These are phyloP conservation scores for Schrankia costaestrigalis DNA, from an alignment of 2,888 invertebrate genomes.

Conservation along the genomic window DNA sequence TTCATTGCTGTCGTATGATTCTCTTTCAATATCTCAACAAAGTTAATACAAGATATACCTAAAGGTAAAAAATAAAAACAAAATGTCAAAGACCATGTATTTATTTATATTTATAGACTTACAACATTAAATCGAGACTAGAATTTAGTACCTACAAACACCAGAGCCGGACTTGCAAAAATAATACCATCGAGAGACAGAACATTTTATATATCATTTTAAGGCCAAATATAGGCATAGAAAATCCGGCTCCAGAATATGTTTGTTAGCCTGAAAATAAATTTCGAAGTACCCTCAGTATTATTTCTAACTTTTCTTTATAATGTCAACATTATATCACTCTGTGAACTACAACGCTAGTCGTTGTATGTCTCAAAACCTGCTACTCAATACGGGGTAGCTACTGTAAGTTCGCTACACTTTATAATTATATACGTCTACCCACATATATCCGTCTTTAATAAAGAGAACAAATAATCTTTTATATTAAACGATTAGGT, in stretches of 20 bases:
- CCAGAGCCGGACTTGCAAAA: not conserved
- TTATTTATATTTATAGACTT: not conserved
- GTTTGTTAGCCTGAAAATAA: not conserved
- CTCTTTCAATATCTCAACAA: no score
- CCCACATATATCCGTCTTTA: no score
- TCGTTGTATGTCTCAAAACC: not conserved
- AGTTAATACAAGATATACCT: no score
- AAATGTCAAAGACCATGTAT: not conserved
- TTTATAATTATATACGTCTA: no score
- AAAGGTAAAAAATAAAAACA: not conserved
- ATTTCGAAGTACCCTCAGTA: slow-evolving; percentile 1
- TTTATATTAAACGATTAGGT: no score
- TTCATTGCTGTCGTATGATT: no score
- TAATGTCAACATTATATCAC: not conserved
- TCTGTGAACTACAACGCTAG: slow-evolving; percentile 2
- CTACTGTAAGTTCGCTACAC: no score
- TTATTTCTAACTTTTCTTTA: slow-evolving; percentile 1
- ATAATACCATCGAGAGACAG: not conserved
- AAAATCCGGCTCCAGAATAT: no score
- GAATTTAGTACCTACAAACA: slow-evolving; percentile 5
- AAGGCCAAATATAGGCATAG: no score
- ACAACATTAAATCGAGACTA: slow-evolving; percentile 8
- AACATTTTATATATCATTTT: not conserved
- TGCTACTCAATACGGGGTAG: slow-evolving; percentile 2
- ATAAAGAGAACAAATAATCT: no score